A percentile compares a stretch with the other conserved stretches of the same genome.
Evolutionary conservation across 2,888 invertebrate genomes (phyloP).

Genomic region (Suillia variegata): DNA sequence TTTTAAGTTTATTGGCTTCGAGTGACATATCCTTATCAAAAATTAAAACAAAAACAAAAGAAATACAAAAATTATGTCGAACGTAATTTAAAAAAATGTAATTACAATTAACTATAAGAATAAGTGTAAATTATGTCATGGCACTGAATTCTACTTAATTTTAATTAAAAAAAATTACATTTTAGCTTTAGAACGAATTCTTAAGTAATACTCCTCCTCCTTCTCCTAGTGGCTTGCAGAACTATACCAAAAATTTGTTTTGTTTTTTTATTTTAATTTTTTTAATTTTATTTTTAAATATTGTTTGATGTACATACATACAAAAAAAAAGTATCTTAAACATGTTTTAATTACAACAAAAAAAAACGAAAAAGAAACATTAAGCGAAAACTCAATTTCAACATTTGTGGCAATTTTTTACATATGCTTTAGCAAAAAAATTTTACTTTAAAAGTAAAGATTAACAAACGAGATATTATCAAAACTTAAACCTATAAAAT

Average conservation of each 20-base stretch:
- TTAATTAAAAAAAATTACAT: conserved; percentile 31
- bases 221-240: conserved; percentile 48
- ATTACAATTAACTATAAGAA: conserved; percentile 16
- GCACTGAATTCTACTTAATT: conserved; percentile 61
- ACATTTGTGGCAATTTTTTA: conserved; percentile 45
- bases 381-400: too few relatives aligned
- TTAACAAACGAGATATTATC: background rate
- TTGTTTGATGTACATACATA: conserved; percentile 1
- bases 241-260: conserved; percentile 51
- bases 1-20: background rate
- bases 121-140: conserved; percentile 45
- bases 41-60: conserved; percentile 17
- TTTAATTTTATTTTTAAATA: conserved; percentile 11
- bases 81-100: conserved; percentile 8
- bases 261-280: conserved; percentile 36
- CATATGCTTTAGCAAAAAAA: conserved; percentile 23
- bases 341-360: conserved; percentile 29
- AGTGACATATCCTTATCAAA: conserved; percentile 7
- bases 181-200: conserved; percentile 31
- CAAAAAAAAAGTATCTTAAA: conserved; percentile 5
- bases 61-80: conserved; percentile 27
- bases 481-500: background rate
- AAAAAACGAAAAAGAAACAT: conserved; percentile 24
- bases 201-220: conserved; percentile 37
- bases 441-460: conserved; percentile 15